phyloP scores from a whole-genome alignment of 2,888 invertebrate genomes.

The Psococerastis gibbosa region DNA sequence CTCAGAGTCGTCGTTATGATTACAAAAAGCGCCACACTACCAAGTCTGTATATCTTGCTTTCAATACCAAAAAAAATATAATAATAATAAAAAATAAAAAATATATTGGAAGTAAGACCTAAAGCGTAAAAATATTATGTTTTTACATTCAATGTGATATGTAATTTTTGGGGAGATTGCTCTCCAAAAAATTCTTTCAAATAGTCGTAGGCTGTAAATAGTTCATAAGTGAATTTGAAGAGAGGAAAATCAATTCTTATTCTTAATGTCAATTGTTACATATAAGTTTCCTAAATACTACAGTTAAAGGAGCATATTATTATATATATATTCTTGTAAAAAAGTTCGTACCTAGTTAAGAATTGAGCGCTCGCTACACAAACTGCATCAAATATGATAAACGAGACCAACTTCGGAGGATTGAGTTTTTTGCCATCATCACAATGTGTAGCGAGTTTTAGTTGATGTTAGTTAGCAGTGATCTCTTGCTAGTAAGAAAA shows the following conservation, averaged over 20 bases:
- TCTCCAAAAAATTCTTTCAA: neutral
- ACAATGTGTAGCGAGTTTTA: too few relatives aligned
- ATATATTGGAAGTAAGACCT: neutral
- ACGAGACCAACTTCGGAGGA: too few relatives aligned
- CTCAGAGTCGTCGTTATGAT: constrained; percentile 1
- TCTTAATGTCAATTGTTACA: neutral
- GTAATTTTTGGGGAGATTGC: neutral
- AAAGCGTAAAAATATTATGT: neutral
- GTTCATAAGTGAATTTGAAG: neutral
- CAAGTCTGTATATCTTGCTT: neutral
- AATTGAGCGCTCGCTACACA: too few relatives aligned
- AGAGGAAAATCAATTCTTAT: neutral
- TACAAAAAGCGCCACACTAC: neutral
- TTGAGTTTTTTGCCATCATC: too few relatives aligned
- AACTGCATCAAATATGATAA: too few relatives aligned
- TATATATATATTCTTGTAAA: neutral
- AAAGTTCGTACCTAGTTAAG: too few relatives aligned
- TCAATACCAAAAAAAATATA: neutral
- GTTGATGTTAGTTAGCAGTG: too few relatives aligned
- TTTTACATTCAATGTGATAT: too few relatives aligned
- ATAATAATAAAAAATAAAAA: neutral
- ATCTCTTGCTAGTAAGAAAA: too few relatives aligned
- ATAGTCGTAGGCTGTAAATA: neutral
- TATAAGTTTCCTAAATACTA: neutral
- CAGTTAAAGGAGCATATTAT: neutral